Conservation (phyloP, 2,797 vertebrate species). For the Cuculus canorus region DNA sequence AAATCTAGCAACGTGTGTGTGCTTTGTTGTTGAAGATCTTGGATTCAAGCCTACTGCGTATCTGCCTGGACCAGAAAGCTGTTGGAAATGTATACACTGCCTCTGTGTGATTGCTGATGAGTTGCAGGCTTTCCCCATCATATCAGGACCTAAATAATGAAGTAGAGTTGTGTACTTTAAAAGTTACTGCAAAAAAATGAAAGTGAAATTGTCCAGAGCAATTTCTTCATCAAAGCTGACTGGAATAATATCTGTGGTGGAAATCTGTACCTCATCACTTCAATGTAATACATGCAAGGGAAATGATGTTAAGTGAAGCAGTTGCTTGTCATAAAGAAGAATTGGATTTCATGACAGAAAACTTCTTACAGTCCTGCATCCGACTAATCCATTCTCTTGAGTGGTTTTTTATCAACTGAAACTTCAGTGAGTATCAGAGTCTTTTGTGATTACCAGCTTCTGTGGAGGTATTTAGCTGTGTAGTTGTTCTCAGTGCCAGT, state of each 20-base stretch:
- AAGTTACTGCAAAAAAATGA: background rate
- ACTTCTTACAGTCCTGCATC: background rate
- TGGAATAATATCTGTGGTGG: background rate
- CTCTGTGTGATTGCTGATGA: background rate
- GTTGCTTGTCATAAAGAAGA: background rate
- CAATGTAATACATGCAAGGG: background rate
- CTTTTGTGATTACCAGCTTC: background rate
- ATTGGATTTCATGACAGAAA: background rate
- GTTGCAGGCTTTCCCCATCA: background rate
- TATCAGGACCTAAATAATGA: constrained; percentile 8
- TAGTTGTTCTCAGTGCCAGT: background rate
- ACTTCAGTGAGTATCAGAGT: background rate
- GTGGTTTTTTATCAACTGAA: background rate
- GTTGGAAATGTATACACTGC: background rate
- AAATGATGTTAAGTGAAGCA: background rate
- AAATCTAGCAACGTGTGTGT: background rate
- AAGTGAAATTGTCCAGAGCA: constrained; percentile 19
- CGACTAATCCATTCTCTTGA: background rate
- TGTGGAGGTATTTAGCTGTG: background rate
- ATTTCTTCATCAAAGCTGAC: constrained; percentile 7
- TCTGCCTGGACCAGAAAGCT: background rate
- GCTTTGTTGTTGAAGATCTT: constrained; percentile 15
- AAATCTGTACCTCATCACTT: constrained; percentile 3
- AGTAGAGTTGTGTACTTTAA: background rate
- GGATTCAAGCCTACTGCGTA: background rate